Evolutionary conservation across 2,113 vertebrate species (phyloP), one percentile per base, ranked within the genome.

Genomic region (Zosterops hypoxanthus): DNA sequence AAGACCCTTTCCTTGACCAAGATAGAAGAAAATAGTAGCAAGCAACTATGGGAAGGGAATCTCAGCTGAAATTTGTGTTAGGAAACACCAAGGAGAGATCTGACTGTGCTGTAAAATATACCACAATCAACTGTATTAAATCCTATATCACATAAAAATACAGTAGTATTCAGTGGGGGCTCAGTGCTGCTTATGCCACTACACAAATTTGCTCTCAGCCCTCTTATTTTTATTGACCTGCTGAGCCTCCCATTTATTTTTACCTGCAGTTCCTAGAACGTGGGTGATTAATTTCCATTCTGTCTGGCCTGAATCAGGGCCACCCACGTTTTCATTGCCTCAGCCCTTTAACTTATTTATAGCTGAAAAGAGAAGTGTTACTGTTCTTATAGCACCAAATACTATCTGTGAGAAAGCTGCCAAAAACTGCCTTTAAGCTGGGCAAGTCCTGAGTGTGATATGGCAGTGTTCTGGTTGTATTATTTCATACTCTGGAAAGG

Each of bases 401-500:
- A 8, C 9, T 28, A 11, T 60, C 22, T 26, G 33, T 28, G 16
- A 76, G 41, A 86, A 49, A 56, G 65, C 52, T 87, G 83, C 94
- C 94, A 88, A 77, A 89, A 77, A 89, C 61, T 36, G 36, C 61
- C 82, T 88, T 42, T 64, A 53, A 53, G 63, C 20, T 59, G 68
- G 63, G 34, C 52, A 66, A 18, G 31, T 82, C 82, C 39, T 41
- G 39, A 39, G 34, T 56, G 70, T 71, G 41, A n/a, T 57, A 11
- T 31, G 69, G 50, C 53, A 52, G 41, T 82, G 53, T 84, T 49
- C 28, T 49, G 19, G 19, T 73, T 82, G 71, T 82, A 88, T 65
- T 91, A 49, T 95, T 96, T 97, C 93, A 88, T 93, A 28, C 55
- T 53, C 93, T 92, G 69, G 44, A 56, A 90, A 97, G 97, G 97